These are phyloP conservation scores for Syngnathoides biaculeatus DNA, from an alignment of 2,113 vertebrate species.

Conservation along the genomic window DNA sequence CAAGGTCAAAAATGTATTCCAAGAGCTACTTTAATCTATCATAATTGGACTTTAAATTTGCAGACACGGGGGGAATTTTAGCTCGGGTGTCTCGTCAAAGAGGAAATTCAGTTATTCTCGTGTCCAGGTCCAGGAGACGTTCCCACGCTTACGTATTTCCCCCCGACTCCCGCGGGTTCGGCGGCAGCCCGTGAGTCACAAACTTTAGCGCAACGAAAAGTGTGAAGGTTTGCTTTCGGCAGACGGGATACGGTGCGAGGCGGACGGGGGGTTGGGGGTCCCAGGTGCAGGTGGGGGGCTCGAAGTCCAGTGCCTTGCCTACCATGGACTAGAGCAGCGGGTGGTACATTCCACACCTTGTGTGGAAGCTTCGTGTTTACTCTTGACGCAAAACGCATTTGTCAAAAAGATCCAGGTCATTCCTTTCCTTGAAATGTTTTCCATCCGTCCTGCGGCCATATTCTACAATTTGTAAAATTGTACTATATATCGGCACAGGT, in stretches of 20 bases:
- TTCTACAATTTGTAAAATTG: not conserved
- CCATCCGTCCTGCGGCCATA: slow-evolving; percentile 8
- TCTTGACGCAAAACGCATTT: slow-evolving; percentile 9
- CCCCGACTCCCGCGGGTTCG: slow-evolving; percentile 25
- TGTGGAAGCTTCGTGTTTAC: slow-evolving; percentile 36
- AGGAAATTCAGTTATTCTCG: slow-evolving; percentile 32
- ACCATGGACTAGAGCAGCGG: slow-evolving; percentile 43
- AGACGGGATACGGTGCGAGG: slow-evolving; percentile 14
- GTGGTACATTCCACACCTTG: slow-evolving; percentile 50
- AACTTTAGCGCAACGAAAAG: slow-evolving; percentile 38
- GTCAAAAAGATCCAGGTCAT: not conserved
- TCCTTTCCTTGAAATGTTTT: slow-evolving; percentile 1
- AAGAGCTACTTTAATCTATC: too few species aligned
- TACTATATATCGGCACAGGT: not conserved
- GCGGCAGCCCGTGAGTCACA: slow-evolving; percentile 35
- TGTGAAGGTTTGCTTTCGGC: slow-evolving; percentile 65
- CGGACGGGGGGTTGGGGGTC: slow-evolving; percentile 18
- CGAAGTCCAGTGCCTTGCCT: slow-evolving; percentile 30
- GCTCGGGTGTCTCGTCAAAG: slow-evolving; percentile 20
- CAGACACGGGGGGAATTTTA: slow-evolving; percentile 12
- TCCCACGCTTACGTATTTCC: slow-evolving; percentile 32
- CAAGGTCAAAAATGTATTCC: too few species aligned
- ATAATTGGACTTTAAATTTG: too few species aligned
- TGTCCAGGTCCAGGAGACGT: slow-evolving; percentile 21
- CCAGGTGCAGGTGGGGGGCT: slow-evolving; percentile 21